Conservation (phyloP, 1,140 invertebrate genomes). For the Drosophila trapezifrons region DNA sequence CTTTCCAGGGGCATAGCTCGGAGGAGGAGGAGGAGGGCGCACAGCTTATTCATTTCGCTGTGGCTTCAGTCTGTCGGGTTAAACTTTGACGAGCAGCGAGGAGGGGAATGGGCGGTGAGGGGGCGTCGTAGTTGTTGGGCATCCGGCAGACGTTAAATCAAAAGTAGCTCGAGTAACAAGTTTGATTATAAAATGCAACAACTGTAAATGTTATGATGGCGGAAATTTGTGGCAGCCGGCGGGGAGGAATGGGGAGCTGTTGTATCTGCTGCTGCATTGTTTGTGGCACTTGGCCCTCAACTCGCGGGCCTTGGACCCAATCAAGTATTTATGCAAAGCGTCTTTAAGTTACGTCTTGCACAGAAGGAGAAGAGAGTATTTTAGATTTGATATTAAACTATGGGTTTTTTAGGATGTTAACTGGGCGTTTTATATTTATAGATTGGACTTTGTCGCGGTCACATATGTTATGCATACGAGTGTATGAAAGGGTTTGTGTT, state of each 20-base stretch:
- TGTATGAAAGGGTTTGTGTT: too few species aligned
- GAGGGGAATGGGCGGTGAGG: not conserved
- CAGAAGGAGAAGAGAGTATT: not conserved
- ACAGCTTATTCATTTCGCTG: constrained; percentile 75
- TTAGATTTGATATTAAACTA: not conserved
- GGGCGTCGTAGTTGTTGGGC: constrained; percentile 7
- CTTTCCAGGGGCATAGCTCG: not conserved
- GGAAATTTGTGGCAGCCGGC: constrained; percentile 59
- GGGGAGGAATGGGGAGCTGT: not conserved
- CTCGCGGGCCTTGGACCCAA: constrained; percentile 18
- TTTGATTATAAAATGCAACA: constrained; percentile 81
- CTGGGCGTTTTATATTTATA: too few species aligned
- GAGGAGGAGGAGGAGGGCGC: not conserved
- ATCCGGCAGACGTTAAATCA: constrained; percentile 61
- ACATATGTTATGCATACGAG: too few species aligned
- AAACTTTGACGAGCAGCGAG: constrained; percentile 72
- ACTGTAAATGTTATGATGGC: constrained; percentile 78
- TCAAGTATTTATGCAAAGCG: constrained; percentile 41
- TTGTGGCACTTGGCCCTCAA: constrained; percentile 22
- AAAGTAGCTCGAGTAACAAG: constrained; percentile 74
- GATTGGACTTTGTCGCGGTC: too few species aligned
- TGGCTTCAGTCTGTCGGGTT: constrained; percentile 72
- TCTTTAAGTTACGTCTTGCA: constrained; percentile 26
- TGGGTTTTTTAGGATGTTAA: not conserved
- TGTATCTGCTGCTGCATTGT: constrained; percentile 42